Evolutionary conservation across 2,888 invertebrate species (phyloP), one percentile per base, ranked within the genome.

Genomic region (Drosophila suboccidentalis): DNA sequence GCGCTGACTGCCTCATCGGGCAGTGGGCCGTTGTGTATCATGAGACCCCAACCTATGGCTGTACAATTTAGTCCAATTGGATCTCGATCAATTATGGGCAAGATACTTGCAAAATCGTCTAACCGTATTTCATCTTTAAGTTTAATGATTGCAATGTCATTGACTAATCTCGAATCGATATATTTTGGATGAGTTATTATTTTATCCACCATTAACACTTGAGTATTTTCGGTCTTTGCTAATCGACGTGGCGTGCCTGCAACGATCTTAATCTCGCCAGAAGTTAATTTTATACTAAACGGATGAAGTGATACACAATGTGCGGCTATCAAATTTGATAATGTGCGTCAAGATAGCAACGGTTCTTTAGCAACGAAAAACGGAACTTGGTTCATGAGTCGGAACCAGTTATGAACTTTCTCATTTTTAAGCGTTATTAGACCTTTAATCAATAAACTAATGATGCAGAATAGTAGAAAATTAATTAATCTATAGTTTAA

Each of bases 211-310:
- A 0, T 3, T 1, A 49, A 0, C 38, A 34, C 47, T 11, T 78
- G 81, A 1, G 87, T 70, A 11, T 41, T 0, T 0, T 0, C 11
- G 0, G 69, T 54, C 6, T 5, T 29, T 0, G 43, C 2, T 5
- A 82, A 26, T 2, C 87, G 72, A 2, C 78, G 55, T 5, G 87
- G 80, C 0, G 85, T 67, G 0, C 84, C 84, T 13, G 65, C 78
- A 3, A 71, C 9, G 3, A 85, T 32, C 17, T 0, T 13, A 0
- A 80, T 0, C 1, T 8, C n/a, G 0, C 1, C 49, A 29, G 36
- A 0, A 1, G 3, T 5, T 13, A 1, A 2, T 26, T 39, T 4
- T 19, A 0, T 22, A 0, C 19, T 2, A 1, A 0, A 26, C 26
- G 26, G 22, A 22, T 19, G 1, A 26, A 13, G 0, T 3, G 22